A percentile compares a stretch with the other conserved stretches of the same genome.
Evolutionary conservation across 2,797 vertebrate genomes (phyloP).

Genomic region (Danio jaintianensis): DNA sequence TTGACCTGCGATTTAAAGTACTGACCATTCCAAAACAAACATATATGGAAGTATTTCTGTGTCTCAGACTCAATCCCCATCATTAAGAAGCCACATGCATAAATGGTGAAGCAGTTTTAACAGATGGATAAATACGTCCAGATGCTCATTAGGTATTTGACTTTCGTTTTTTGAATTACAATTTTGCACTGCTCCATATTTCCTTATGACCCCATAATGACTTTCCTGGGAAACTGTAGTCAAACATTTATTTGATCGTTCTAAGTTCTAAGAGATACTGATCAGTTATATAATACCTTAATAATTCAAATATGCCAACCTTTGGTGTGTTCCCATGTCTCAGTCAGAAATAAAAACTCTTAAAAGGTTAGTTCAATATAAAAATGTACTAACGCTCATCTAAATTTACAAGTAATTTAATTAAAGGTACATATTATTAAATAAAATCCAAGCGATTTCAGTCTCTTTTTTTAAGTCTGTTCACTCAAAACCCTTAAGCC

Average conservation of each 20-base stretch:
- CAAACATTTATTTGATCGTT: background rate
- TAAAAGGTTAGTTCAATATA: too few relatives aligned
- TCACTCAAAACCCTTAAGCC: too few relatives aligned
- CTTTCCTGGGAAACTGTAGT: background rate
- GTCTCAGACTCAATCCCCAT: background rate
- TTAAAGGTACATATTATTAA: too few relatives aligned
- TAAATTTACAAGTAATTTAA: too few relatives aligned
- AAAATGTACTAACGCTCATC: too few relatives aligned
- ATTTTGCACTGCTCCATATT: background rate
- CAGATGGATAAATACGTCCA: slow-evolving; percentile 18
- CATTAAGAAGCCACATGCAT: slow-evolving; percentile 1
- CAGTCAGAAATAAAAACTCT: too few relatives aligned
- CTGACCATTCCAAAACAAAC: slow-evolving; percentile 53
- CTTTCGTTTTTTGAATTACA: slow-evolving; percentile 1
- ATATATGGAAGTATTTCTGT: slow-evolving; percentile 75
- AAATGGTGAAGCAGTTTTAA: slow-evolving; percentile 1
- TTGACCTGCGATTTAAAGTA: slow-evolving; percentile 32
- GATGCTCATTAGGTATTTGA: slow-evolving; percentile 12
- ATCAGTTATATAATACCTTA: too few relatives aligned
- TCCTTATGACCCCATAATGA: background rate
- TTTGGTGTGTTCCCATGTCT: too few relatives aligned
- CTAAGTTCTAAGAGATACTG: too few relatives aligned
- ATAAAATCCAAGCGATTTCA: too few relatives aligned
- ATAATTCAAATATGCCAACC: too few relatives aligned
- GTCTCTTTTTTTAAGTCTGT: too few relatives aligned